Conservation (phyloP, 2,113 vertebrate genomes). For the Oreotragus oreotragus region DNA sequence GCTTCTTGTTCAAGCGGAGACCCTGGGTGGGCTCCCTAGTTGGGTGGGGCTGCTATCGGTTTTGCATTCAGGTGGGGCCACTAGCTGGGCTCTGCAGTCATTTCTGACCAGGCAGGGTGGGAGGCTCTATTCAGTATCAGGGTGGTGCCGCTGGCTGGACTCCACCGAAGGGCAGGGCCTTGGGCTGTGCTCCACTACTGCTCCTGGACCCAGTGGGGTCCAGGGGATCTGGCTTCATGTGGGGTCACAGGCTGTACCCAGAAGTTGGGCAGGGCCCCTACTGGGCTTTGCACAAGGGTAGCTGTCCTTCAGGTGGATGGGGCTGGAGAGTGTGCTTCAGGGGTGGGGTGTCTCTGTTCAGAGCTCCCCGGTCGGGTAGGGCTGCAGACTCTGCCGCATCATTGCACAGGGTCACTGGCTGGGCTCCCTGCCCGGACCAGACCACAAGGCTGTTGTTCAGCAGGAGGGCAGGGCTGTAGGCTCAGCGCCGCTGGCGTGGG, state of each 20-base stretch:
- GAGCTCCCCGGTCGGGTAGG: neutral
- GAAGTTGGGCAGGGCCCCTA: neutral
- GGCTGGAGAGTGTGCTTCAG: neutral
- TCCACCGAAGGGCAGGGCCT: neutral
- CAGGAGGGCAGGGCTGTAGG: neutral
- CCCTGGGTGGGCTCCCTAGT: neutral
- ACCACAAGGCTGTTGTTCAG: neutral
- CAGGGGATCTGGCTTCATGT: neutral
- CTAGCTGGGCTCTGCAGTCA: neutral
- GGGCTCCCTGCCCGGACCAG: neutral
- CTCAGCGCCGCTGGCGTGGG: neutral
- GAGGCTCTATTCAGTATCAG: neutral
- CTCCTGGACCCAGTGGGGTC: neutral
- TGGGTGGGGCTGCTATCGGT: neutral
- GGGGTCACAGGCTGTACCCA: neutral
- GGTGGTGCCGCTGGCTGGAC: neutral
- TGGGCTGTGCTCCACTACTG: neutral
- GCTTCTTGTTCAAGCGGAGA: neutral
- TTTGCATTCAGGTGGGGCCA: neutral
- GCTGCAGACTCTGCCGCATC: neutral
- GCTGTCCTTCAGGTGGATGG: neutral
- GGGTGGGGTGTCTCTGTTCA: neutral
- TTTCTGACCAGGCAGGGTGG: neutral
- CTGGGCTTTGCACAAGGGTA: neutral
- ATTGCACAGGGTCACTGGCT: neutral